Evolutionary conservation across 2,797 vertebrate genomes (phyloP).

Genomic region (Chaetophractus vellerosus): DNA sequence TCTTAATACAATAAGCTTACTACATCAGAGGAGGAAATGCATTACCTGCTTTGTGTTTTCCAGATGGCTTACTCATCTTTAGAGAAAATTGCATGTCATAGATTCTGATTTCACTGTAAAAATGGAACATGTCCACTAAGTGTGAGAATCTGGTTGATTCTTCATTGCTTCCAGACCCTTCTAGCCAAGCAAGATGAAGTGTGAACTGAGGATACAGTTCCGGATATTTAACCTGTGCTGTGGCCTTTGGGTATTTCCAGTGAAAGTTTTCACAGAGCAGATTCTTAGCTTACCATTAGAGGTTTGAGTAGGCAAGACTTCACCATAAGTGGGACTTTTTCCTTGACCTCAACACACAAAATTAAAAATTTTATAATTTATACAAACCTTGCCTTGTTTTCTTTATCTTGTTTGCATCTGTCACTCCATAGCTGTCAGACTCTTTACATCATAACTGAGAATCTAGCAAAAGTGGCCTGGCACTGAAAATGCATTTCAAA

Average conservation of each 20-base stretch:
- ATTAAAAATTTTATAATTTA: neutral
- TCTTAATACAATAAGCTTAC: neutral
- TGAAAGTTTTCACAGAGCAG: neutral
- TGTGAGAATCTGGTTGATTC: neutral
- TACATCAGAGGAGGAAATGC: neutral
- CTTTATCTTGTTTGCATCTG: neutral
- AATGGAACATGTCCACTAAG: neutral
- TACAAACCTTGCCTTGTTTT: neutral
- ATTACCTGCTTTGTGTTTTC: neutral
- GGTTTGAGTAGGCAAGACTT: neutral
- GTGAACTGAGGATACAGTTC: neutral
- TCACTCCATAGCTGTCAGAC: neutral
- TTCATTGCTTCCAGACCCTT: conserved; percentile 15
- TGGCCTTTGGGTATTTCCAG: neutral
- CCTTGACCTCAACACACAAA: too few species aligned
- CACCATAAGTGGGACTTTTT: neutral
- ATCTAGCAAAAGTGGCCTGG: neutral
- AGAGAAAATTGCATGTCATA: neutral
- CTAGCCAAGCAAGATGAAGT: neutral
- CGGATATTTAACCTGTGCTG: rapidly evolving
- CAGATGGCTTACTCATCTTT: neutral
- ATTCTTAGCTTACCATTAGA: neutral
- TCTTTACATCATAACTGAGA: neutral
- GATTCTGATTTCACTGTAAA: neutral
- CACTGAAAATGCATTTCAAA: neutral